A percentile compares a stretch with the other conserved stretches of the same genome.
phyloP scores from a whole-genome alignment of 2,113 vertebrate species.

The Pygoscelis antarcticus region DNA sequence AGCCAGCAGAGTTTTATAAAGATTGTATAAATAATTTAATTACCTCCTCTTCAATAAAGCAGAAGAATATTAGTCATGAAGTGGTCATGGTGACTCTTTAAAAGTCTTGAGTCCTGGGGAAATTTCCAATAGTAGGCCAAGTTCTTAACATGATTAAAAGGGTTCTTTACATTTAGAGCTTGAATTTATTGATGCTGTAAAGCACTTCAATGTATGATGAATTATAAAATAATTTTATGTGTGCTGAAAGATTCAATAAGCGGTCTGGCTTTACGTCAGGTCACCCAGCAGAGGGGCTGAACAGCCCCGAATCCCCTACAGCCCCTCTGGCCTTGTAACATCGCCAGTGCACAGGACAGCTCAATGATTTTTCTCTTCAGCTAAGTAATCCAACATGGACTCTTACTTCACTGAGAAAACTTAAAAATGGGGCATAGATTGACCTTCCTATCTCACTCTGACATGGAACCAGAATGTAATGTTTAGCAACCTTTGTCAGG shows the following conservation, averaged over 20 bases:
- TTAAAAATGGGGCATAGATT: not conserved
- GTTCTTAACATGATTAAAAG: not conserved
- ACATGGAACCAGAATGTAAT: not conserved
- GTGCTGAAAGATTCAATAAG: not conserved
- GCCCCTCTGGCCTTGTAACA: not conserved
- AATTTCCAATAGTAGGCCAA: not conserved
- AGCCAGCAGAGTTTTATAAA: not conserved
- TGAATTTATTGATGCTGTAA: not conserved
- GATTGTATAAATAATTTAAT: not conserved
- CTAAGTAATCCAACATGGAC: not conserved
- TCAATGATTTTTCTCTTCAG: not conserved
- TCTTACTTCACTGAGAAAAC: not conserved
- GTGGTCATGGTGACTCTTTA: not conserved
- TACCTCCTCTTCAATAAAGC: not conserved
- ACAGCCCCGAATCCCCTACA: not conserved
- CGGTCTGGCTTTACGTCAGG: not conserved
- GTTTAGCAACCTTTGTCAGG: not conserved
- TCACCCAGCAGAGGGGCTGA: not conserved
- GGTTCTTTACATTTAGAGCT: not conserved
- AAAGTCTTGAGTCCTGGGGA: not conserved
- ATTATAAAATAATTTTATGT: not conserved
- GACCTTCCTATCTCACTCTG: not conserved
- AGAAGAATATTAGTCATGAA: not conserved
- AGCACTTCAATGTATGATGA: not conserved
- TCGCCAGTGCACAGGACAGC: not conserved